Percentiles rank a stretch among this genome's conserved stretches.
These are phyloP conservation scores for Bos javanicus DNA, from an alignment of 2,113 vertebrate species.

Conservation along the genomic window DNA sequence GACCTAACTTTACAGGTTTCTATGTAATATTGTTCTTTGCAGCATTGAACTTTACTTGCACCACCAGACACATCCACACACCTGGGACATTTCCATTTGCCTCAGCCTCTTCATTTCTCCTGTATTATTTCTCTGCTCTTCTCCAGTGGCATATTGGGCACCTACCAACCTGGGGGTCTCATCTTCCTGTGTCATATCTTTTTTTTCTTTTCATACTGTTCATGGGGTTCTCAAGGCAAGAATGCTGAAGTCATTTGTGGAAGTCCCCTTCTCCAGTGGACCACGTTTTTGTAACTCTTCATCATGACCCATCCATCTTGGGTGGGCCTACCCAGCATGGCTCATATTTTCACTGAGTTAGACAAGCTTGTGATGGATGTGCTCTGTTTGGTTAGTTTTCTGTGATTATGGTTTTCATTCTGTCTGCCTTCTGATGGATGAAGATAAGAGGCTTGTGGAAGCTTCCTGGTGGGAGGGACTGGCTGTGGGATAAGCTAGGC, in stretches of 20 bases:
- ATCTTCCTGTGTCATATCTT: not conserved
- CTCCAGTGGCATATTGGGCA: not conserved
- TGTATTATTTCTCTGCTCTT: not conserved
- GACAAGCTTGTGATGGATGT: fast-evolving
- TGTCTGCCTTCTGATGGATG: not conserved
- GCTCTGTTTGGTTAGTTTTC: not conserved
- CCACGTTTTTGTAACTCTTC: not conserved
- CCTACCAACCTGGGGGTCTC: not conserved
- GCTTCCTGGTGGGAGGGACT: not conserved
- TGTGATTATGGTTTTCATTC: not conserved
- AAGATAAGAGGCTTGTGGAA: not conserved
- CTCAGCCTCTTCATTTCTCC: not conserved
- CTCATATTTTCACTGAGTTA: not conserved
- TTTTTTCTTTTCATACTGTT: not conserved
- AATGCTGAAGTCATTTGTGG: not conserved
- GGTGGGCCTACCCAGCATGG: not conserved
- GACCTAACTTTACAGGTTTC: not conserved
- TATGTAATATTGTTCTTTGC: not conserved
- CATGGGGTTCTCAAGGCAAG: not conserved
- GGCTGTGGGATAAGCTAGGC: not conserved
- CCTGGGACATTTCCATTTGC: not conserved
- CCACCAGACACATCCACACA: not conserved
- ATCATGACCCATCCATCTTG: not conserved
- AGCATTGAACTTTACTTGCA: not conserved
- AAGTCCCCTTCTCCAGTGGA: not conserved